Evolutionary conservation across 1,140 invertebrate species (phyloP).

Genomic region (Thaumetopoea pityocampa): DNA sequence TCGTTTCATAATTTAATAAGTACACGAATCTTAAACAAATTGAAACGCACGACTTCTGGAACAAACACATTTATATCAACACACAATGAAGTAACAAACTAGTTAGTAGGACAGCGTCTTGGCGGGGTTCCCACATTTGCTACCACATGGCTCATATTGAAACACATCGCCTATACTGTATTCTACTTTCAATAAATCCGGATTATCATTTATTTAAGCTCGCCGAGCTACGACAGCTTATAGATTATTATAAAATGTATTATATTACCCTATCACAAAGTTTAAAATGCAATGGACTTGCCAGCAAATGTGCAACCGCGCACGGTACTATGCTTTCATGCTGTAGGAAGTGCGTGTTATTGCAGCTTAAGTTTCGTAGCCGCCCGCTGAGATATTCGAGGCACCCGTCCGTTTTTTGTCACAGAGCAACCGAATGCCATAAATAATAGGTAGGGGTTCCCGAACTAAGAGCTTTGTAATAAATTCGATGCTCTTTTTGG

Average conservation of each 20-base stretch:
- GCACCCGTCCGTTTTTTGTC: slow-evolving; percentile 72
- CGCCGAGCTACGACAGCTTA: slow-evolving; percentile 25
- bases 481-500: slow-evolving; percentile 73
- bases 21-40: too few relatives aligned
- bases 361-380: slow-evolving; percentile 68
- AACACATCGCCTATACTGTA: slow-evolving; percentile 52
- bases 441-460: slow-evolving; percentile 74
- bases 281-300: slow-evolving; percentile 29
- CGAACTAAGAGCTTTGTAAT: slow-evolving; percentile 65
- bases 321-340: slow-evolving; percentile 39
- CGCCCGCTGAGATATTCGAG: slow-evolving; percentile 70
- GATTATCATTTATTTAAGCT: slow-evolving; percentile 64
- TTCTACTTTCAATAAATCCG: slow-evolving; percentile 67
- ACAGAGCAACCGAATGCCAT: slow-evolving; percentile 72
- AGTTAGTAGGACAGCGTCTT: slow-evolving; percentile 64
- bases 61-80: slow-evolving; percentile 32
- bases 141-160: slow-evolving; percentile 66
- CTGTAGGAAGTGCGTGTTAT: slow-evolving; percentile 70
- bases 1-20: too few relatives aligned
- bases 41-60: slow-evolving; percentile 10
- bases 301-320: slow-evolving; percentile 28
- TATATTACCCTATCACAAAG: slow-evolving; percentile 33
- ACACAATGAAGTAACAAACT: slow-evolving; percentile 66
- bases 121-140: slow-evolving; percentile 72
- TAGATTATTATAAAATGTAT: slow-evolving; percentile 33